These are phyloP conservation scores for Nycticebus coucang DNA, from an alignment of 2,113 vertebrate genomes.

Conservation along the genomic window DNA sequence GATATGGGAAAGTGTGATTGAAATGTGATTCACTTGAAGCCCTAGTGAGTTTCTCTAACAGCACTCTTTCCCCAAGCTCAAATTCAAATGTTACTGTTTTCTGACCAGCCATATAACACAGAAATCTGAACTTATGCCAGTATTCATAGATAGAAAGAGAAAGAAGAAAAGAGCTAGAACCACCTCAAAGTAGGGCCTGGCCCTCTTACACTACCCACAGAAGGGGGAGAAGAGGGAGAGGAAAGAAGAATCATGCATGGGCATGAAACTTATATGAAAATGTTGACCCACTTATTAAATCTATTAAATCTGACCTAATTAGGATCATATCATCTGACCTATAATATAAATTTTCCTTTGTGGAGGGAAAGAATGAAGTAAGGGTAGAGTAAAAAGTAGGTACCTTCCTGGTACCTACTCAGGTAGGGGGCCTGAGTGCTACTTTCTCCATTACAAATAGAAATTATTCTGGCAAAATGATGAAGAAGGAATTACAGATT, in stretches of 20 bases:
- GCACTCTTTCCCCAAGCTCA: slow-evolving; percentile 2
- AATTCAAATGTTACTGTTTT: slow-evolving; percentile 24
- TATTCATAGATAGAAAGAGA: not conserved
- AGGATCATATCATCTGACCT: not conserved
- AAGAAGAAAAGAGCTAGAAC: not conserved
- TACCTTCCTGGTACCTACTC: not conserved
- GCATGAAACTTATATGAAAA: not conserved
- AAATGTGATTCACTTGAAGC: not conserved
- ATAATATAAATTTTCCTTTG: not conserved
- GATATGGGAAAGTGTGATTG: not conserved
- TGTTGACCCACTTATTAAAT: not conserved
- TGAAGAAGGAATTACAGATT: not conserved
- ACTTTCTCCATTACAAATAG: not conserved
- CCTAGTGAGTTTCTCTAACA: not conserved
- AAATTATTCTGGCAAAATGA: slow-evolving; percentile 33
- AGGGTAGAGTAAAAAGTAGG: not conserved
- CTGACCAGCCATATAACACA: not conserved
- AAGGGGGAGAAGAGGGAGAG: not conserved
- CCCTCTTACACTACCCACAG: not conserved
- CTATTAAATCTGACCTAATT: not conserved
- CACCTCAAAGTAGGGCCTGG: not conserved
- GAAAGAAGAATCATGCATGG: not conserved
- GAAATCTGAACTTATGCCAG: not conserved
- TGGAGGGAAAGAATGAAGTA: not conserved
- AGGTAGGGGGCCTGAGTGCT: not conserved